Evolutionary conservation across 2,888 invertebrate genomes (phyloP).

Genomic region (Meliscaeva auricollis): DNA sequence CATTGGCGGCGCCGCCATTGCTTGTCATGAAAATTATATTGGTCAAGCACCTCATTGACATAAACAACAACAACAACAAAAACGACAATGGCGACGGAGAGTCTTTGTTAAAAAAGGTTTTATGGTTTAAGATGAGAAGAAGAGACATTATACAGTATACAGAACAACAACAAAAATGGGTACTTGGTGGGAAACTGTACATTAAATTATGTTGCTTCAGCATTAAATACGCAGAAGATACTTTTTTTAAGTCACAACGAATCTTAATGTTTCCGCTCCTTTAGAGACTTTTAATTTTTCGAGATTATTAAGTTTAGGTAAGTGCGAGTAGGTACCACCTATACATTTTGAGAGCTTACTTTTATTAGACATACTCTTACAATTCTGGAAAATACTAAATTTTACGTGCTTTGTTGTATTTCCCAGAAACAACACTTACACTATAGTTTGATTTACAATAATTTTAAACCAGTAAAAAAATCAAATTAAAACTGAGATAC

Average conservation of each 20-base stretch:
- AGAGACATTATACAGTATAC: not conserved
- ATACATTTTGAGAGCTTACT: not conserved
- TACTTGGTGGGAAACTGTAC: slow-evolving; percentile 5
- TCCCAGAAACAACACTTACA: too few species aligned
- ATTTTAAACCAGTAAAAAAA: too few species aligned
- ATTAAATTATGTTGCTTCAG: not conserved
- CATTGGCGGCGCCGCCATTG: not conserved
- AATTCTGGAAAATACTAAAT: too few species aligned
- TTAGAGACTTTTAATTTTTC: not conserved
- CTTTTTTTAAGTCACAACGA: not conserved
- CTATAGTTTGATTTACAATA: too few species aligned
- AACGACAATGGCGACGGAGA: not conserved
- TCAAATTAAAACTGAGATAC: too few species aligned
- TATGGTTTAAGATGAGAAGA: not conserved
- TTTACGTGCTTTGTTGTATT: too few species aligned
- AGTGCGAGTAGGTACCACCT: too few species aligned
- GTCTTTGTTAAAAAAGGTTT: slow-evolving; percentile 9
- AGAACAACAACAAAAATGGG: not conserved
- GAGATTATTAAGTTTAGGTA: too few species aligned
- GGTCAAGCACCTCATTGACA: slow-evolving; percentile 74
- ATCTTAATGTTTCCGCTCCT: not conserved
- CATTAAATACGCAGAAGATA: not conserved
- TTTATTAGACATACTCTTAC: too few species aligned
- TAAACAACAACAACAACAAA: slow-evolving; percentile 2
- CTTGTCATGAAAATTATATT: slow-evolving; percentile 57